Base-by-base conservation (phyloP, 2,888 invertebrate species). In the Piscicola geometra region DNA sequence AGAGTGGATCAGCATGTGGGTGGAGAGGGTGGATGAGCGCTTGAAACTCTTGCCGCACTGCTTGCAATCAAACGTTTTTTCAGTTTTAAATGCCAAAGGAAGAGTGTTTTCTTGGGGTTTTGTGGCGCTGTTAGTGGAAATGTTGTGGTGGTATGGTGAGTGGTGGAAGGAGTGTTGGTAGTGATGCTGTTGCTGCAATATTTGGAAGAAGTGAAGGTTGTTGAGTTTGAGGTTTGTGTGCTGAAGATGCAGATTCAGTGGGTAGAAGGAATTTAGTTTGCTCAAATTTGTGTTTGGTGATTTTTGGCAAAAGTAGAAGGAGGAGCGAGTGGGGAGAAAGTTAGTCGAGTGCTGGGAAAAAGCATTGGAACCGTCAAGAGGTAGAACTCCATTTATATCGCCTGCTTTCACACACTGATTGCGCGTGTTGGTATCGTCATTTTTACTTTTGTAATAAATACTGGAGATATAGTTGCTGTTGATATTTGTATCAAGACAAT, bases 21-120 rank as follows among this genome's bases (percentile, higher is more conserved):
- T 98, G 79, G 96, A 95, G 79, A 98, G 88, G 0, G 98, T 98
- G 82, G 96, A 96, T 76, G 96, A 95, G 78, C 96, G 88, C 85
- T 95, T 95, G 89, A 97, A 97, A 30, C 92, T 91, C 86, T 98
- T 98, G 41, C 97, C 97, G 83, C 97, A 98, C 86, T 96, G 95
- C 85, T 94, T 93, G 87, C 97, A 97, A 93, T 96, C 81, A 78
- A 83, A 85, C 36, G 78, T 81, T 52, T 82, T 81, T 78, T 85
- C 84, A 56, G 25, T 21, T 21, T 56, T 56, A 5, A n/a, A 56
- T 9, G 12, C n/a, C n/a, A 21, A 5, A 15, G 3, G 60, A 3
- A 25, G 60, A 21, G 12, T 56, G 21, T 5, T n/a, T 9, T 56
- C 41, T 41, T 41, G 41, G 15, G 41, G 60, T 21, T 56, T 56